A percentile compares a stretch with the other conserved stretches of the same genome.
Conservation (phyloP, 64 coral and sea anemone genomes). For the Montipora foliosa region DNA sequence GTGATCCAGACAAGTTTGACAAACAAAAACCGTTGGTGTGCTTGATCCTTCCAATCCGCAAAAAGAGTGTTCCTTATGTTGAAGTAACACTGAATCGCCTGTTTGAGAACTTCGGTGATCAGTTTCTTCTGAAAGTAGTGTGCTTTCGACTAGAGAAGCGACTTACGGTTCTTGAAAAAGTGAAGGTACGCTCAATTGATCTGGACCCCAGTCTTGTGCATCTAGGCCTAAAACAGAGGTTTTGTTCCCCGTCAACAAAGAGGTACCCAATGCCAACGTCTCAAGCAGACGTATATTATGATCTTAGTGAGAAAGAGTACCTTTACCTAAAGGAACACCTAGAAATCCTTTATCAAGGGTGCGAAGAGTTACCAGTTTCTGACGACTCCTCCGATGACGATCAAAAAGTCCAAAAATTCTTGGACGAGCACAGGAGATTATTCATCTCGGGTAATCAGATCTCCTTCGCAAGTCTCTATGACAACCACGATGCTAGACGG, state of each 20-base stretch:
- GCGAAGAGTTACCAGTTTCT: slow-evolving; percentile 60
- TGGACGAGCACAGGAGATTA: slow-evolving; percentile 72
- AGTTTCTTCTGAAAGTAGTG: slow-evolving; percentile 50
- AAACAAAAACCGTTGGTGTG: slow-evolving; percentile 76
- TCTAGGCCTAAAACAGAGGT: slow-evolving; percentile 45
- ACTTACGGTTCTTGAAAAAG: neutral
- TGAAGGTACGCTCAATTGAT: slow-evolving; percentile 33
- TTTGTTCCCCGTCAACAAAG: slow-evolving; percentile 9
- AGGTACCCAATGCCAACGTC: slow-evolving; percentile 74
- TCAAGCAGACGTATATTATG: slow-evolving; percentile 49
- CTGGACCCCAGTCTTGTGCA: slow-evolving; percentile 38
- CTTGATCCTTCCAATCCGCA: slow-evolving; percentile 61
- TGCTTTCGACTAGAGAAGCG: slow-evolving; percentile 7
- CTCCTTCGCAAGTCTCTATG: slow-evolving; percentile 73
- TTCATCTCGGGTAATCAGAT: slow-evolving; percentile 82
- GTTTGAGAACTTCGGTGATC: slow-evolving; percentile 68
- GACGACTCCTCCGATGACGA: slow-evolving; percentile 29
- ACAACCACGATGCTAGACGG: slow-evolving; percentile 82
- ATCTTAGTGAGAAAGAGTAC: slow-evolving; percentile 56
- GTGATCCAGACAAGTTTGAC: slow-evolving; percentile 84
- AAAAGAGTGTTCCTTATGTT: slow-evolving; percentile 34
- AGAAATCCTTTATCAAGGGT: slow-evolving; percentile 71
- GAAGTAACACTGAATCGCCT: slow-evolving; percentile 64
- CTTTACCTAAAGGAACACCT: slow-evolving; percentile 78
- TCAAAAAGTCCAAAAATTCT: neutral